A percentile compares a stretch with the other conserved stretches of the same genome.
phyloP scores from a whole-genome alignment of 2,888 invertebrate species.

The Mantis religiosa region DNA sequence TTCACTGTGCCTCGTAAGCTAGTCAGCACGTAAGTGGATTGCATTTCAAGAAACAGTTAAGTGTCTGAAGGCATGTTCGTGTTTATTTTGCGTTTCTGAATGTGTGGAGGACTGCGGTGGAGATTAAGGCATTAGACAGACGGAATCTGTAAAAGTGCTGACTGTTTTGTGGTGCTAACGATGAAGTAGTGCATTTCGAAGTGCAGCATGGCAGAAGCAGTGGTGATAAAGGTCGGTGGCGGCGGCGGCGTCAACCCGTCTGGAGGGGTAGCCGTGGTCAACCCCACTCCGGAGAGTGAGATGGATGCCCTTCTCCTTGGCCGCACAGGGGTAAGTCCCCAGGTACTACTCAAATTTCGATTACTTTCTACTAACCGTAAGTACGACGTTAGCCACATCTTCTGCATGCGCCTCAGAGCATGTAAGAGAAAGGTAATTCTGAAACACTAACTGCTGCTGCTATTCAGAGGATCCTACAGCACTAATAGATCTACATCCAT shows the following conservation, averaged over 20 bases:
- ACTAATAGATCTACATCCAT: no score
- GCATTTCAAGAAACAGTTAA: no score
- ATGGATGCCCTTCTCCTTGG: constrained; percentile 76
- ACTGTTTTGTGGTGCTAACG: not conserved
- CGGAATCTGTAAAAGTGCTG: not conserved
- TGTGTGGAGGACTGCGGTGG: not conserved
- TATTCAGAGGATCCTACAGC: no score
- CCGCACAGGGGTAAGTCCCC: constrained; percentile 71
- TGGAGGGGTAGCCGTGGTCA: constrained; percentile 43
- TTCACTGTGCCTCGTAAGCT: no score
- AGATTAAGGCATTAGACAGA: not conserved
- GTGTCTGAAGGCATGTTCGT: not conserved
- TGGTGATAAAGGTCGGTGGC: not conserved
- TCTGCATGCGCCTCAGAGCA: no score
- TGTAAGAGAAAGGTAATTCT: no score
- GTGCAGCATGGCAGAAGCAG: not conserved
- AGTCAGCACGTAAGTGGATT: no score
- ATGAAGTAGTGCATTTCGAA: not conserved
- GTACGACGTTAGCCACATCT: no score
- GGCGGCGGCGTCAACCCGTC: constrained; percentile 25
- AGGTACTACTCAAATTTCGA: no score
- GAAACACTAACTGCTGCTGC: no score
- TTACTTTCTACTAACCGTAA: no score
- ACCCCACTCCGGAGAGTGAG: constrained; percentile 61
- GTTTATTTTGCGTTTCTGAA: not conserved